Evolutionary conservation across 2,113 vertebrate species (phyloP).

Genomic region (Pseudopipra pipra): DNA sequence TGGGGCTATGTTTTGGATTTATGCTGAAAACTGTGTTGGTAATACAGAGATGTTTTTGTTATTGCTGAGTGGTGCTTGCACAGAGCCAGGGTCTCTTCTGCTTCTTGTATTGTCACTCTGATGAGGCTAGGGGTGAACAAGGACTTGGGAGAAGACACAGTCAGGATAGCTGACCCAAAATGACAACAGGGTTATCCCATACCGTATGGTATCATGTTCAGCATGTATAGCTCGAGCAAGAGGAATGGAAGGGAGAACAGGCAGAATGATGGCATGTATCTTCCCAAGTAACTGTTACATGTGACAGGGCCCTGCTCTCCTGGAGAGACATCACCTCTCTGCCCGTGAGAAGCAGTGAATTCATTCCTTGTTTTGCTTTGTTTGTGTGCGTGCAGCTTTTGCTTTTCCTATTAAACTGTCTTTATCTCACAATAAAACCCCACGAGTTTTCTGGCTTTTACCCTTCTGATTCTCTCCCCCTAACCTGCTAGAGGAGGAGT

Average conservation of each 20-base stretch:
- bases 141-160: background rate
- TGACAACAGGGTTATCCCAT: background rate
- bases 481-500: background rate
- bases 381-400: background rate
- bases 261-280: background rate
- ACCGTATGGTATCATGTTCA: background rate
- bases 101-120: background rate
- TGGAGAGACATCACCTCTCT: background rate
- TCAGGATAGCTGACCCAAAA: background rate
- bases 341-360: background rate
- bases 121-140: background rate
- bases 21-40: background rate
- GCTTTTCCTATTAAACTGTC: background rate
- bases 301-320: background rate
- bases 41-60: background rate
- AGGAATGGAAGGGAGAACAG: background rate
- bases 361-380: background rate
- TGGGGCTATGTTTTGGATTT: background rate
- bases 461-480: background rate
- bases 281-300: background rate
- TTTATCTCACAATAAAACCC: background rate
- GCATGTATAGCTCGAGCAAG: background rate
- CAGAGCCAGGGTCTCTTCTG: background rate
- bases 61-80: background rate
- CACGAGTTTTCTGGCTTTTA: background rate